Conservation (phyloP, 2,888 invertebrate species). For the Brenthis ino region DNA sequence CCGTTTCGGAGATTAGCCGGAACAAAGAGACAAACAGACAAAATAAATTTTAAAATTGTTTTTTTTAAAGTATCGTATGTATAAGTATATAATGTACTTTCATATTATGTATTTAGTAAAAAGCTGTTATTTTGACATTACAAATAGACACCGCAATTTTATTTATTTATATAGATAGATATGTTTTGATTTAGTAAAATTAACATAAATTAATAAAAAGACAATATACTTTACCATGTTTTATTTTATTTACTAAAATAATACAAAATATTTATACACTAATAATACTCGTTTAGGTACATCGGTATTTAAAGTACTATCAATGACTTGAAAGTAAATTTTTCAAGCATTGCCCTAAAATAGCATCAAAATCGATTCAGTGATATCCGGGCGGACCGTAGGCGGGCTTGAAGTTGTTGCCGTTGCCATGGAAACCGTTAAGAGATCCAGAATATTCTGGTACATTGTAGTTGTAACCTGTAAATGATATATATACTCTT, state of each 20-base stretch:
- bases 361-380: slow-evolving; percentile 41
- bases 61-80: neutral
- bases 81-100: neutral
- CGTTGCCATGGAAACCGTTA: slow-evolving; percentile 66
- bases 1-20: no score
- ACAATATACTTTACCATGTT: neutral
- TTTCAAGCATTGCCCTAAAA: slow-evolving; percentile 6
- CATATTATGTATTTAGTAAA: no score
- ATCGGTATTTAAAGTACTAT: slow-evolving; percentile 9
- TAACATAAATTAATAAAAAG: neutral
- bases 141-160: no score
- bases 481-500: slow-evolving; percentile 32
- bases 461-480: slow-evolving; percentile 66
- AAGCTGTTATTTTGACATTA: no score
- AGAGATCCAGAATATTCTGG: slow-evolving; percentile 69
- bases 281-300: slow-evolving; percentile 30
- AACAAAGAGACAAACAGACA: no score
- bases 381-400: slow-evolving; percentile 73
- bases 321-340: neutral
- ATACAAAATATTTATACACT: slow-evolving; percentile 14
- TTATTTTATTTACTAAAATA: slow-evolving; percentile 15
- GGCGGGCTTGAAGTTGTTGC: slow-evolving; percentile 41
- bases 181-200: neutral
- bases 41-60: neutral
- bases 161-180: no score